Base-by-base conservation (phyloP, 2,113 vertebrate genomes). In the Lasiurus borealis region DNA sequence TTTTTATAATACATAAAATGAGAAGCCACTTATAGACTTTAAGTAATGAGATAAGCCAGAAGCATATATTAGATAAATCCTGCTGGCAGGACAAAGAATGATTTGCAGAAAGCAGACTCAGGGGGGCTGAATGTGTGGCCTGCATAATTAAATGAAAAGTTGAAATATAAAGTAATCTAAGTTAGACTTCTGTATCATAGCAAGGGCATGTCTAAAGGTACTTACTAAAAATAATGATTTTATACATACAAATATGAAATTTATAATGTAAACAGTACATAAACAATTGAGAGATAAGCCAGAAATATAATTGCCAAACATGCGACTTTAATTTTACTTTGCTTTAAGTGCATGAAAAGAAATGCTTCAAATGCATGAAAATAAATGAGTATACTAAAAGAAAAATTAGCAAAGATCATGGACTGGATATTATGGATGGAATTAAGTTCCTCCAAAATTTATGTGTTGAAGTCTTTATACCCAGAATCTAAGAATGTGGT, bases 201-300 rank as follows among this genome's bases (percentile, higher is more conserved):
- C 27, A 90, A 71, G 34, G 40, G 15, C 3, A 13, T 54, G 34
- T 80, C 34, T 75, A 34, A 71, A 85, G 13, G 13, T 27, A 48
- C 80, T 25, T 48, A 4, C 31, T 91, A 54, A 73, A 76, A 86
- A 54, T 66, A 19, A 78, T 66, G 31, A 18, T 48, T 89, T 48
- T 71, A 25, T n/a, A 59, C 23, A 8, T 21, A 66, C 4, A 77
- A 44, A 78, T 75, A 75, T 80, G 18, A 89, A 62, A 85, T 76
- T 82, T 48, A 77, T 1, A 85, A 25, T 83, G 27, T 64, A 16
- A 59, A 5, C 15, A 59, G 9, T 52, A 1, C 8, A 36, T 68
- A 83, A 89, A 85, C n/a, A n/a, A 46, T 44, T n/a, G 8, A 93
- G 90, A 88, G 12, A 44, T 12, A 90, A 82, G 64, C n/a, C 6